Evolutionary conservation across 2,888 invertebrate species (phyloP).

Genomic region (Heliconius ismenius): DNA sequence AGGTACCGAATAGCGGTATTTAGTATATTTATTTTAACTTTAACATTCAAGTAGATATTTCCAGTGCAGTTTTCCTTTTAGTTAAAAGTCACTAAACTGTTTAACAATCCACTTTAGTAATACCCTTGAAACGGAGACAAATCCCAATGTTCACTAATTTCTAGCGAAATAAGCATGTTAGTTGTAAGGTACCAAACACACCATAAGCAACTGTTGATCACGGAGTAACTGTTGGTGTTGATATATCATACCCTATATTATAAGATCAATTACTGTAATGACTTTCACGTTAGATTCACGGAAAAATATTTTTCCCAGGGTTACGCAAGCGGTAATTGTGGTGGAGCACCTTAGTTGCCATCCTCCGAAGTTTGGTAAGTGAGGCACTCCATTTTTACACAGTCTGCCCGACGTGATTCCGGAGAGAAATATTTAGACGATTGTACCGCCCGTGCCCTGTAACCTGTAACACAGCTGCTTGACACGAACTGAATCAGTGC

Average conservation of each 20-base stretch:
- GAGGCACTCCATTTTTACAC: slow-evolving; percentile 81
- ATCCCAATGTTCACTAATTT: slow-evolving; percentile 60
- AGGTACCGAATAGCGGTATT: slow-evolving; percentile 72
- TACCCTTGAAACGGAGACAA: slow-evolving; percentile 50
- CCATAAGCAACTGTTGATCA: slow-evolving; percentile 62
- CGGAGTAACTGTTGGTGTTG: slow-evolving; percentile 61
- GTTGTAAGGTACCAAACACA: slow-evolving; percentile 64
- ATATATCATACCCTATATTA: slow-evolving; percentile 57
- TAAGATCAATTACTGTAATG: slow-evolving; percentile 75
- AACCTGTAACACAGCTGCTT: slow-evolving; percentile 71
- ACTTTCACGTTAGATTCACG: slow-evolving; percentile 82
- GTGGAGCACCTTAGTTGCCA: slow-evolving; percentile 82
- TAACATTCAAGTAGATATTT: slow-evolving; percentile 61
- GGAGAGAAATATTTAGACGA: slow-evolving; percentile 82
- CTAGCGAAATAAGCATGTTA: slow-evolving; percentile 71
- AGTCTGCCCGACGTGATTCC: slow-evolving; percentile 81
- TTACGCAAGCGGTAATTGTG: slow-evolving; percentile 83
- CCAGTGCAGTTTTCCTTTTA: slow-evolving; percentile 56
- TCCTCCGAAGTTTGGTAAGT: slow-evolving; percentile 82
- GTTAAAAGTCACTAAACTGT: slow-evolving; percentile 57
- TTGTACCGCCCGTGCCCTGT: slow-evolving; percentile 78
- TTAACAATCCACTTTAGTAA: slow-evolving; percentile 57
- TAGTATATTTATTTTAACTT: slow-evolving; percentile 66
- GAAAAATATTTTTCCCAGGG: slow-evolving; percentile 82
- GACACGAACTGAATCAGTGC: slow-evolving; percentile 72